Conservation (phyloP, 2,888 invertebrate species). For the Lagria hirta region DNA sequence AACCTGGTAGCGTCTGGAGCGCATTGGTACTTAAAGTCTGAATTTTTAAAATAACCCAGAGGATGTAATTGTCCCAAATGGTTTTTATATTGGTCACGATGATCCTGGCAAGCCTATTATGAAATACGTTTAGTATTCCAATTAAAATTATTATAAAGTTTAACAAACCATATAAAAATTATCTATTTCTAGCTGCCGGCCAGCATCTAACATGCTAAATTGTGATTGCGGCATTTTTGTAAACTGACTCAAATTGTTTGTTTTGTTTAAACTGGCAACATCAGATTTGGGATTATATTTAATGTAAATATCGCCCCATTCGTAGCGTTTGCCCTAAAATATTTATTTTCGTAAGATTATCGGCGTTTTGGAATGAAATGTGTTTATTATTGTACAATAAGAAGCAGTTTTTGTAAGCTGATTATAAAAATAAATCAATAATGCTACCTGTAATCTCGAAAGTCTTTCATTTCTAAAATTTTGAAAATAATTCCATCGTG, state of each 20-base stretch:
- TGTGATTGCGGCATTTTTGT: conserved; percentile 46
- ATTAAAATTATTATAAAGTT: conserved; percentile 3
- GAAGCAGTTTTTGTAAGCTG: background rate
- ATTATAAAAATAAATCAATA: too few species aligned
- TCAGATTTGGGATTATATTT: conserved; percentile 51
- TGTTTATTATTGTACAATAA: background rate
- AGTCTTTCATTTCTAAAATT: conserved; percentile 53
- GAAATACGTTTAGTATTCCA: conserved; percentile 1
- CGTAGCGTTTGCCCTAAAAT: conserved; percentile 50
- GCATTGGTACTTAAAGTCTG: conserved; percentile 59
- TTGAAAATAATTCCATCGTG: conserved; percentile 49
- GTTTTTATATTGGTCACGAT: conserved; percentile 65
- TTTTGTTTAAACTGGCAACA: conserved; percentile 44
- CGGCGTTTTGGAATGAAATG: conserved; percentile 1
- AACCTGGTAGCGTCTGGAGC: conserved; percentile 59
- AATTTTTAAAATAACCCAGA: conserved; percentile 59
- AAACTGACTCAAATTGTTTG: conserved; percentile 43
- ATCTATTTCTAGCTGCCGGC: conserved; percentile 53
- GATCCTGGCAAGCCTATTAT: conserved; percentile 62
- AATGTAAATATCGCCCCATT: conserved; percentile 51
- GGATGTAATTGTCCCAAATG: conserved; percentile 61
- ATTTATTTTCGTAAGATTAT: background rate
- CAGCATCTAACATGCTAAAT: conserved; percentile 51
- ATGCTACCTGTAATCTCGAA: conserved; percentile 50
- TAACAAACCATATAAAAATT: conserved; percentile 53